Base-by-base conservation (phyloP, 1,140 invertebrate genomes). In the Bathynomus jamesi region DNA sequence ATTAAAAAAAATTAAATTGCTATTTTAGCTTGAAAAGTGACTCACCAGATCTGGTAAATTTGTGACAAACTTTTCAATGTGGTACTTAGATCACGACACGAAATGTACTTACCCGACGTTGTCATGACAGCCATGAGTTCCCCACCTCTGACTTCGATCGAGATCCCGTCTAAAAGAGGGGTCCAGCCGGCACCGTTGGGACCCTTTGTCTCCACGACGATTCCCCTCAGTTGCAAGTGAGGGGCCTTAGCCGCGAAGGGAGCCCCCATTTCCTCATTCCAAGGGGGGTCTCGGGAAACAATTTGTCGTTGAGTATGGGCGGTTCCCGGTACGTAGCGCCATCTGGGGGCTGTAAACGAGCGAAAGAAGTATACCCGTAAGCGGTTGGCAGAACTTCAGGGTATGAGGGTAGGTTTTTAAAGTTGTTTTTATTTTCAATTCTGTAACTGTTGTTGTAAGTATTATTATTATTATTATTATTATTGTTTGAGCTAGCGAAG, bases 41-140 rank as follows among this genome's bases (percentile, higher is more conserved):
- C n/a, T n/a, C n/a, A n/a, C n/a, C n/a, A n/a, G n/a, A n/a, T n/a
- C n/a, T n/a, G n/a, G n/a, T n/a, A n/a, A n/a, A n/a, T n/a, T n/a
- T n/a, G n/a, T n/a, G n/a, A n/a, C n/a, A n/a, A n/a, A n/a, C n/a
- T n/a, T n/a, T n/a, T n/a, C n/a, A n/a, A n/a, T n/a, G n/a, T n/a
- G n/a, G n/a, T n/a, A n/a, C n/a, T n/a, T n/a, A n/a, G n/a, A n/a
- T n/a, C n/a, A n/a, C n/a, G n/a, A n/a, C n/a, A n/a, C n/a, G n/a
- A n/a, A n/a, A n/a, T n/a, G n/a, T n/a, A 75, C 80, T 82, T 78
- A 86, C 85, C 84, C 63, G 80, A 82, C 0, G 94, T 96, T 0
- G 94, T 88, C 88, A 97, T 89, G 11, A 97, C 85, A 0, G 92
- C 93, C 69, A 97, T 82, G 13, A 96, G 87, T 83, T 97, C 95